Evolutionary conservation across 2,113 vertebrate species (phyloP), one percentile per base, ranked within the genome.

Genomic region (Clarias magur): DNA sequence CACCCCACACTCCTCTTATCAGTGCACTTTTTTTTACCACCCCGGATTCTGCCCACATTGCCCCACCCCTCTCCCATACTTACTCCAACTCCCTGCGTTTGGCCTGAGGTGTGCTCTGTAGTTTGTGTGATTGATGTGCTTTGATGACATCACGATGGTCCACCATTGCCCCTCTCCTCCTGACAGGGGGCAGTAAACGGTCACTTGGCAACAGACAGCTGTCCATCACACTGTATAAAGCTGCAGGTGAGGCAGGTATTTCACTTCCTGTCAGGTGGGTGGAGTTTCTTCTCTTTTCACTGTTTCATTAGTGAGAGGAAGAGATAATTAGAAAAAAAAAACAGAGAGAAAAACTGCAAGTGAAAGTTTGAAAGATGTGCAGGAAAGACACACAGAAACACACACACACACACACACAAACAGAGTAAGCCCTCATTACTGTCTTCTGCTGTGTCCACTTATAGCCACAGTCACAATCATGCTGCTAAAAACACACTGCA

Each of bases 51-150:
- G 9, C 19, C 72, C 70, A 21, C 34, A 21, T 10, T 42, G 34
- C 6, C 72, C 38, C 21, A 23, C 23, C 1, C 38, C 38, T 16
- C 67, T 19, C 5, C 30, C 59, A 86, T 95, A 97, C 97, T 97
- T 90, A 97, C 97, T 97, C 97, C 96, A 97, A 97, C n/a, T 96
- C 95, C 80, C 96, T 97, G 88, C 97, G 94, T 79, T 90, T 90
- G 87, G 97, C 97, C 94, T 96, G 95, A 0, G 96, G 96, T 0
- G 96, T 97, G 93, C 95, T 97, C 91, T 96, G 96, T 88, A 93
- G 89, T 90, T 97, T 97, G 92, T 97, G 96, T 0, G 96, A 95
- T 92, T 97, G 96, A 91, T 97, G 97, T 2, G 97, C 97, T 91
- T 94, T 88, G 93, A 97, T 96, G 92, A 97, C 91, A 83, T 97